A percentile compares a stretch with the other conserved stretches of the same genome.
Conservation (phyloP, 2,888 invertebrate species). For the Syrista parreyssii region DNA sequence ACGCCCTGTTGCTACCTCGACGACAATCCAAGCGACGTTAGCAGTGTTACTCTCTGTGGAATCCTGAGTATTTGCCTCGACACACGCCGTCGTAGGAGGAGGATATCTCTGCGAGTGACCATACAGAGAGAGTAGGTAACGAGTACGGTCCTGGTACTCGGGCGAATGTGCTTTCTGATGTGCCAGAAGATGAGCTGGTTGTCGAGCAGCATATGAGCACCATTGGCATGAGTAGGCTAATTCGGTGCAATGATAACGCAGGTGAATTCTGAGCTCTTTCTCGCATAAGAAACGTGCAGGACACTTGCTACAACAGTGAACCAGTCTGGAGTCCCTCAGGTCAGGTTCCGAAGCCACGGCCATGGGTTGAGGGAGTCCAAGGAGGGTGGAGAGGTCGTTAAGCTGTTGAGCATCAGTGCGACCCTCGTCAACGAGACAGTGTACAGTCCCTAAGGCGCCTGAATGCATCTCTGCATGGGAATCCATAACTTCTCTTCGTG, state of each 20-base stretch:
- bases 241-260: constrained; percentile 75
- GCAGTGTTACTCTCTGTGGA: constrained; percentile 11
- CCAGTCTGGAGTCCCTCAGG: constrained; percentile 50
- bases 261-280: constrained; percentile 79
- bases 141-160: constrained; percentile 83
- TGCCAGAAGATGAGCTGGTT: constrained; percentile 75
- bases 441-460: constrained; percentile 77
- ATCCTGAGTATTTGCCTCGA: constrained; percentile 44
- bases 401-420: constrained; percentile 69
- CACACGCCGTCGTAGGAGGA: constrained; percentile 70
- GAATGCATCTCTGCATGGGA: constrained; percentile 82
- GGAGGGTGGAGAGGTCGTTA: constrained; percentile 50
- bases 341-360: constrained; percentile 54
- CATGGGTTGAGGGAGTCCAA: constrained; percentile 48
- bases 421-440: constrained; percentile 76
- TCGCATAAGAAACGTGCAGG: constrained; percentile 85
- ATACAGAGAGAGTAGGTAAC: constrained; percentile 75
- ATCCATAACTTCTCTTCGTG: constrained; percentile 77
- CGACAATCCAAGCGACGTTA: constrained; percentile 57
- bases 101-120: constrained; percentile 74
- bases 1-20: constrained; percentile 33
- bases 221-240: constrained; percentile 77
- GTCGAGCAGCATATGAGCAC: constrained; percentile 82
- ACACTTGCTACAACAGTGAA: constrained; percentile 84
- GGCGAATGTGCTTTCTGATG: constrained; percentile 81